Conservation (phyloP, 2,113 vertebrate genomes). For the Malurus elegans region DNA sequence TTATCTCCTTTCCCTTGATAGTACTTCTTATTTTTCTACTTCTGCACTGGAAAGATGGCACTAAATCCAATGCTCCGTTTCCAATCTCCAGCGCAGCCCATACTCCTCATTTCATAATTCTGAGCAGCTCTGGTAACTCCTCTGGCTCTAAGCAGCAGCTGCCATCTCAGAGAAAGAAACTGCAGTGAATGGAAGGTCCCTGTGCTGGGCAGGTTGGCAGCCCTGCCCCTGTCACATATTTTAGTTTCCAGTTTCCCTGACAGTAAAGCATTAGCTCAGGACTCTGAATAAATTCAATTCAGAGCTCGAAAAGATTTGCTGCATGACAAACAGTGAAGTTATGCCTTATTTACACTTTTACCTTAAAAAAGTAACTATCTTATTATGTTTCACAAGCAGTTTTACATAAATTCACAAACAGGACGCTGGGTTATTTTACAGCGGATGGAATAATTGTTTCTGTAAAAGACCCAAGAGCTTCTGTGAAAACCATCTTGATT, state of each 20-base stretch:
- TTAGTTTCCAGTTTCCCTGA: not conserved
- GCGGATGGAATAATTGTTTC: not conserved
- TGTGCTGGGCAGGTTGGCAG: not conserved
- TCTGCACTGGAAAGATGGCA: not conserved
- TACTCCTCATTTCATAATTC: no score
- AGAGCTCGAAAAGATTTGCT: not conserved
- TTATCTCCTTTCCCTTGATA: not conserved
- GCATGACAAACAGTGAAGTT: not conserved
- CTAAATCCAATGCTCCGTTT: not conserved
- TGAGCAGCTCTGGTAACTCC: not conserved
- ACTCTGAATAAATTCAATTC: not conserved
- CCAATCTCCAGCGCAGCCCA: not conserved
- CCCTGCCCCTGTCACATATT: not conserved
- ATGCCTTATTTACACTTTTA: not conserved
- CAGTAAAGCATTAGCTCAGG: not conserved
- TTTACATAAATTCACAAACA: not conserved
- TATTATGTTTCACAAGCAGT: accelerated
- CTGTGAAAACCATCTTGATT: not conserved
- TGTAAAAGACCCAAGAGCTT: not conserved
- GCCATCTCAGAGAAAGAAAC: not conserved
- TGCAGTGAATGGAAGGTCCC: accelerated
- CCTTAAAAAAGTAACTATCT: no score
- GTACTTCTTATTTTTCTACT: not conserved
- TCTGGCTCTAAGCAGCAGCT: not conserved
- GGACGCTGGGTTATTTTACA: not conserved